Base-by-base conservation (phyloP, 92 coral and sea anemone genomes). In the Phenganax stokvisi region DNA sequence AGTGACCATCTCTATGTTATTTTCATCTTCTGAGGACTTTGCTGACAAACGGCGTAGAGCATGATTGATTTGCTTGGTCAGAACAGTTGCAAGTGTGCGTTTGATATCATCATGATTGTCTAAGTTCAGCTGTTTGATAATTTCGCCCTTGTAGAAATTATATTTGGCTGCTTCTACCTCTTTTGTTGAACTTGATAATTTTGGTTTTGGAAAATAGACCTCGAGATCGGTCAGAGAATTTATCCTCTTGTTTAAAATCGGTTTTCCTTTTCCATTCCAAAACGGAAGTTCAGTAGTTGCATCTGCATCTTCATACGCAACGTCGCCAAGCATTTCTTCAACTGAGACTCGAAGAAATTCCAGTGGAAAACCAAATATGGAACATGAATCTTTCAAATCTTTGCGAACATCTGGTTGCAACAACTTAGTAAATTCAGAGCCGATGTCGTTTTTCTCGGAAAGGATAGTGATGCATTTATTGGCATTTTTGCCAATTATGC, bases 151-250 rank as follows among this genome's bases (percentile, higher is more conserved):
- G 85, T 89, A 89, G 61, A 89, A 89, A 51, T 72, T 87, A 69
- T 89, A 72, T 11, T 83, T 67, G 7, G 82, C 89, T 51, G 74
- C 80, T 57, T 79, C 83, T 5, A 89, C 86, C 37, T 60, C 87
- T 7, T 72, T 62, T 2, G 16, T 7, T 0, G 74, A 80, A 13
- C 53, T 37, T 8, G 84, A 71, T 55, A 89, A 56, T 13, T 75
- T 87, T 10, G 91, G 91, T 11, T 75, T 59, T 7, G 91, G 91
- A 51, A 17, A 16, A 57, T 89, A 89, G 3, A 89, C 85, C 84
- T 89, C 91, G 7, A 89, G 81, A 68, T 89, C 91, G 52, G 81
- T 69, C 89, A 82, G 71, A n/a, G 91, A 89, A 59, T 86, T 63
- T 55, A 89, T 61, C 7, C 65, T 30, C 77, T 89, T 89, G 78